Percentiles rank a stretch among this genome's conserved stretches.
phyloP scores from a whole-genome alignment of 2,797 vertebrate species.

The Apogon talboti region DNA sequence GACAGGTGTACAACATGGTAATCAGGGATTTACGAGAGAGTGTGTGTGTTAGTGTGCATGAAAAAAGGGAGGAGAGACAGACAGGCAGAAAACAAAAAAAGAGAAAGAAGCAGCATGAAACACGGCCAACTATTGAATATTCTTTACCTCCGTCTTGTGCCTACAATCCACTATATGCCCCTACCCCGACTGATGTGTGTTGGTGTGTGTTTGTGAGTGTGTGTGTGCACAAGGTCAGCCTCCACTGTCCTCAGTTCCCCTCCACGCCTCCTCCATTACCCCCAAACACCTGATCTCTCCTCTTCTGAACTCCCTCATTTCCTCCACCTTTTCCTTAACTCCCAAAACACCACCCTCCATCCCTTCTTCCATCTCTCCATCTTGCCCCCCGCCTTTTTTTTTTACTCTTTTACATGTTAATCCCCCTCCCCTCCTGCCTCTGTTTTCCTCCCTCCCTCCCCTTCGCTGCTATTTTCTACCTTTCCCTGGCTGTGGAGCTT shows the following conservation, averaged over 20 bases:
- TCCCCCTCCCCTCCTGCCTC: conserved; percentile 23
- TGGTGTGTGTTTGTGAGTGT: conserved; percentile 1
- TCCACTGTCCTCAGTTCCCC: conserved; percentile 46
- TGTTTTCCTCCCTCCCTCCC: conserved; percentile 11
- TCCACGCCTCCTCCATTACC: conserved; percentile 40
- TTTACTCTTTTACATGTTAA: conserved; percentile 54
- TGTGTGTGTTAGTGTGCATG: conserved; percentile 15
- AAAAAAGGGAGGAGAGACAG: conserved; percentile 24
- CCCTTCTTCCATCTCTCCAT: not conserved
- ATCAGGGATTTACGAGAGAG: conserved; percentile 74
- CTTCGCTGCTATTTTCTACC: conserved; percentile 32
- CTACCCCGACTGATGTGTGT: not conserved
- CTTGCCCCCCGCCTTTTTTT: conserved; percentile 11
- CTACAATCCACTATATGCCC: conserved; percentile 19
- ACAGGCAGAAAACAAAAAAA: conserved; percentile 50
- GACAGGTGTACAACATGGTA: conserved; percentile 80
- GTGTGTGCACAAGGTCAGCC: conserved; percentile 50
- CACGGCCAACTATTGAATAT: not conserved
- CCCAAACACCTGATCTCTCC: conserved; percentile 36
- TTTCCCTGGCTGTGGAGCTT: conserved; percentile 44
- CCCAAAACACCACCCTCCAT: conserved; percentile 1
- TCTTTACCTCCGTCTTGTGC: conserved; percentile 8
- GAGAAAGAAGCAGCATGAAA: not conserved
- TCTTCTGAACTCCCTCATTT: conserved; percentile 5
- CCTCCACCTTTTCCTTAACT: not conserved